These are phyloP conservation scores for Lontra canadensis DNA, from an alignment of 2,113 vertebrate genomes.

Conservation along the genomic window DNA sequence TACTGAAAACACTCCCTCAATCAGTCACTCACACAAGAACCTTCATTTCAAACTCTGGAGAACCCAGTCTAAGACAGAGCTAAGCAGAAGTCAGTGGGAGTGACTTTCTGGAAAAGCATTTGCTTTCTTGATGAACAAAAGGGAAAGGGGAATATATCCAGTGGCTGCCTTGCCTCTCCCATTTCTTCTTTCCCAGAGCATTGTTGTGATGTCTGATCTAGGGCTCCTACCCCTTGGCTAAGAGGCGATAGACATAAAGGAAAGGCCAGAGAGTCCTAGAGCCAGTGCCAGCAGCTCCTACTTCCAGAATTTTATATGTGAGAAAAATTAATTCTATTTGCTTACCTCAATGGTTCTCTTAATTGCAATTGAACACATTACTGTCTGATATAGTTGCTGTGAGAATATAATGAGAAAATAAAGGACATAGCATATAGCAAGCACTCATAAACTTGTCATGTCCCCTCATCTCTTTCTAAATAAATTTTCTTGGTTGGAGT, in stretches of 20 bases:
- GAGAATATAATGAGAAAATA: background rate
- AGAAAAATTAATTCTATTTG: conserved; percentile 12
- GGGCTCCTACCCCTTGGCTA: background rate
- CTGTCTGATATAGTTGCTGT: background rate
- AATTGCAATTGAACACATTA: background rate
- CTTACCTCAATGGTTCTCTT: background rate
- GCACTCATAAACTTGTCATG: background rate
- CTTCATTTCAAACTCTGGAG: background rate
- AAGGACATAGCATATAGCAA: background rate
- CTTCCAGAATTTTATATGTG: background rate
- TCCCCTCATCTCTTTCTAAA: background rate
- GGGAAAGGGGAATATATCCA: background rate
- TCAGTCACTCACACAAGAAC: background rate
- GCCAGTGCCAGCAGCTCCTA: background rate
- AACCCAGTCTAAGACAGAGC: background rate
- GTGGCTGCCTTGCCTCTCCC: background rate
- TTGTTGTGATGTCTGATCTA: background rate
- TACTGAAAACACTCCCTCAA: background rate
- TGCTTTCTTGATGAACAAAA: background rate
- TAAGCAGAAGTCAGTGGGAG: background rate
- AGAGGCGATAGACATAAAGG: background rate
- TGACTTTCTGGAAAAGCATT: background rate
- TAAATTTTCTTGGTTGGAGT: background rate
- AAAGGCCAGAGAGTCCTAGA: background rate
- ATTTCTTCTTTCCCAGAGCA: background rate